A percentile compares a stretch with the other conserved stretches of the same genome.
These are phyloP conservation scores for Harmothoe impar DNA, from an alignment of 2,888 invertebrate species.

Conservation along the genomic window DNA sequence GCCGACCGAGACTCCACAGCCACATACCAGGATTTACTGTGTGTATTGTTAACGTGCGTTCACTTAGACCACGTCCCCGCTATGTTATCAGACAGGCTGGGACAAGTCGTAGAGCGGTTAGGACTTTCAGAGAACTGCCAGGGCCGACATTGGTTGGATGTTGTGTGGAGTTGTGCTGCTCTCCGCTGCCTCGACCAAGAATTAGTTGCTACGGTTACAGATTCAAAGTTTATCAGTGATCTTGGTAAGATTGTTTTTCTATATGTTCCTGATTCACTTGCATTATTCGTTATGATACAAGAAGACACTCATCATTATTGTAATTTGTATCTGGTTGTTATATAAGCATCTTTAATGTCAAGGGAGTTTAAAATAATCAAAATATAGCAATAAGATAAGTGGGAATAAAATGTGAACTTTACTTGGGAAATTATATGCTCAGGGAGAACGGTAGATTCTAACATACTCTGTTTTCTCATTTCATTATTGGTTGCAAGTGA, in stretches of 20 bases:
- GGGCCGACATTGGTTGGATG: constrained; percentile 21
- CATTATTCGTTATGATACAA: background rate
- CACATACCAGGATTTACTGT: background rate
- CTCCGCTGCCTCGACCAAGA: background rate
- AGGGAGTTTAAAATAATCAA: background rate
- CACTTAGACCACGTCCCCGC: background rate
- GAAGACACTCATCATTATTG: no score
- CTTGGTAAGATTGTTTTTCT: background rate
- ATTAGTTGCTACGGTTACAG: background rate
- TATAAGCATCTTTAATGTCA: background rate
- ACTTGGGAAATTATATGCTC: no score
- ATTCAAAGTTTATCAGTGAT: background rate
- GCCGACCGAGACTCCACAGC: background rate
- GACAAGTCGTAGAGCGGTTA: background rate
- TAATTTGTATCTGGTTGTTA: no score
- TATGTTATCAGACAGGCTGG: background rate
- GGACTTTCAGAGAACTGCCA: background rate
- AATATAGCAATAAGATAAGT: background rate
- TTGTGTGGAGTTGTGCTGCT: constrained; percentile 31
- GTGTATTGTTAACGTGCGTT: background rate
- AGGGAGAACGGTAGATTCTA: no score
- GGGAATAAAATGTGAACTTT: background rate
- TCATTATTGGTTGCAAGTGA: no score
- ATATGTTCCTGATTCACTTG: background rate
- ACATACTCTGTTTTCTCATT: no score